Percentiles rank a stretch among this genome's conserved stretches.
These are phyloP conservation scores for Cantharis rufa DNA, from an alignment of 2,888 invertebrate species.

Conservation along the genomic window DNA sequence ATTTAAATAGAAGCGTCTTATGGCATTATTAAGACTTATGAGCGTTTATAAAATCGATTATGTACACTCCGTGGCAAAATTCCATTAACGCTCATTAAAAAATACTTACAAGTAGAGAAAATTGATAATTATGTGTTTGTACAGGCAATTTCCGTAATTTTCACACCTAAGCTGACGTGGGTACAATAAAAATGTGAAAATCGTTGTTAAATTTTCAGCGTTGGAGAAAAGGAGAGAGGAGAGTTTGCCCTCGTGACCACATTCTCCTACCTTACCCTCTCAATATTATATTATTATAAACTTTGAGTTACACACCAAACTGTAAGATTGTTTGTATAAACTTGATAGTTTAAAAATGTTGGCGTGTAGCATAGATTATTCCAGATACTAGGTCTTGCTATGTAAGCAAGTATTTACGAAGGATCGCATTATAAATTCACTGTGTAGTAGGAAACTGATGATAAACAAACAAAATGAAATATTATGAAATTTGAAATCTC, in stretches of 20 bases:
- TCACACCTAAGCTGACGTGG: not conserved
- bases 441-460: not conserved
- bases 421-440: not conserved
- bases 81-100: not conserved
- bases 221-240: not conserved
- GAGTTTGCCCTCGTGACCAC: not conserved
- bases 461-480: not conserved
- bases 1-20: not conserved
- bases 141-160: not conserved
- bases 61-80: not conserved
- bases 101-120: not conserved
- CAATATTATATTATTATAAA: not conserved
- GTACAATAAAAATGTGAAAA: not conserved
- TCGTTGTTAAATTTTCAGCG: not conserved
- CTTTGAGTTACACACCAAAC: not conserved
- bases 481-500: conserved; percentile 11
- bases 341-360: not conserved
- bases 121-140: not conserved
- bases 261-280: not conserved
- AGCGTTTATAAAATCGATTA: not conserved
- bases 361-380: not conserved
- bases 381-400: not conserved
- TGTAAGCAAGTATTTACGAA: not conserved
- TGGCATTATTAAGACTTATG: not conserved
- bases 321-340: not conserved